These are phyloP conservation scores for Mythimna albipuncta DNA, from an alignment of 2,888 invertebrate genomes.

Conservation along the genomic window DNA sequence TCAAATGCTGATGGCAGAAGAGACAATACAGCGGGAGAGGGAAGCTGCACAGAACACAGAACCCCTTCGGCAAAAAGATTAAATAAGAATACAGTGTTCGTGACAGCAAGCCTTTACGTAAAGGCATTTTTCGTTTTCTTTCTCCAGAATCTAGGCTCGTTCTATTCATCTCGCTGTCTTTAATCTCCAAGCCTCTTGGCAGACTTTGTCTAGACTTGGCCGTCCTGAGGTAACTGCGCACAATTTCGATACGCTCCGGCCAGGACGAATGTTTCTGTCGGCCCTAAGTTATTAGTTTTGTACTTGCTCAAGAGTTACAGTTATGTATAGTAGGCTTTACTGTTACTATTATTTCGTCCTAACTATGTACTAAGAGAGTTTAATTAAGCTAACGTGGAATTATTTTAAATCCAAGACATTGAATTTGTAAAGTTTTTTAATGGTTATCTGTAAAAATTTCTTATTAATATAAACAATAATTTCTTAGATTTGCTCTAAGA, in stretches of 20 bases:
- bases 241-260: slow-evolving; percentile 75
- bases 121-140: slow-evolving; percentile 87
- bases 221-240: slow-evolving; percentile 70
- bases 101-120: slow-evolving; percentile 87
- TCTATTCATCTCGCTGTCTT: slow-evolving; percentile 86
- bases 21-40: slow-evolving; percentile 71
- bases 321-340: slow-evolving; percentile 56
- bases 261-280: slow-evolving; percentile 68
- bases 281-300: slow-evolving; percentile 64
- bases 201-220: slow-evolving; percentile 85
- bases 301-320: slow-evolving; percentile 56
- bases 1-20: slow-evolving; percentile 35
- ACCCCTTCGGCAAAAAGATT: slow-evolving; percentile 83
- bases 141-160: slow-evolving; percentile 79
- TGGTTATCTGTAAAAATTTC: no score
- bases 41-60: slow-evolving; percentile 76
- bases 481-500: no score
- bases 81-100: slow-evolving; percentile 87
- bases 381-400: slow-evolving; percentile 31
- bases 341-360: slow-evolving; percentile 51
- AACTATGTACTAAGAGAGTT: slow-evolving; percentile 29
- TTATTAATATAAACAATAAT: no score
- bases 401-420: slow-evolving; percentile 24
- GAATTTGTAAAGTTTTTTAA: slow-evolving; percentile 5
- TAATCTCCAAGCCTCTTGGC: slow-evolving; percentile 84